Conservation (phyloP, 1,140 invertebrate species). For the Rhyacophila brunnea region DNA sequence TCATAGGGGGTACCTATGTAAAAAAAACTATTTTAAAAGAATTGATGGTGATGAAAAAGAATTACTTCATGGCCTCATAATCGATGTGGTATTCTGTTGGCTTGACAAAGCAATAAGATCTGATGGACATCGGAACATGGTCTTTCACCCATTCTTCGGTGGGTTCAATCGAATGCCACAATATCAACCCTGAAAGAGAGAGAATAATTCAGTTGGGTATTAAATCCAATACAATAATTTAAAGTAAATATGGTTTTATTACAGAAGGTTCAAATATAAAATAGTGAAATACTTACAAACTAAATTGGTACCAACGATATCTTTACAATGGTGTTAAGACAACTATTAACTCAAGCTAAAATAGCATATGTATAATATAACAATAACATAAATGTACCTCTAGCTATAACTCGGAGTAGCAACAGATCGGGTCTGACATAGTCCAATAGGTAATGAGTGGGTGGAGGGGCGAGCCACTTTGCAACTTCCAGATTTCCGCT, state of each 20-base stretch:
- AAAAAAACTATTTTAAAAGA: too few relatives aligned
- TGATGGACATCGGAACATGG: slow-evolving; percentile 76
- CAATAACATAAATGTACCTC: slow-evolving; percentile 54
- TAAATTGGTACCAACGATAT: too few relatives aligned
- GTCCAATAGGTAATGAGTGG: slow-evolving; percentile 88
- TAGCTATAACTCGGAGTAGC: slow-evolving; percentile 76
- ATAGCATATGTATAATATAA: too few relatives aligned
- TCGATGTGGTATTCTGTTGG: slow-evolving; percentile 73
- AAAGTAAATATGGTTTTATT: too few relatives aligned
- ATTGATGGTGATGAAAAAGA: slow-evolving; percentile 21
- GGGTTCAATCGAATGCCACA: slow-evolving; percentile 85
- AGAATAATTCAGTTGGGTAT: too few relatives aligned
- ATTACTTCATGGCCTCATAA: slow-evolving; percentile 93
- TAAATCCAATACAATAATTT: too few relatives aligned
- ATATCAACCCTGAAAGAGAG: slow-evolving; percentile 61
- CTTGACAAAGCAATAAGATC: slow-evolving; percentile 68
- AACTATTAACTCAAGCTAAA: too few relatives aligned
- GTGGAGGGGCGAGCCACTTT: slow-evolving; percentile 88
- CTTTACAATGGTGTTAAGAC: too few relatives aligned
- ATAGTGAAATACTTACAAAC: too few relatives aligned
- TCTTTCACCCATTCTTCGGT: slow-evolving; percentile 81
- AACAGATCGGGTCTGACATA: slow-evolving; percentile 93
- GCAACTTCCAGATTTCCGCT: slow-evolving; percentile 86
- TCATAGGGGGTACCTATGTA: too few relatives aligned
- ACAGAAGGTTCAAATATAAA: too few relatives aligned